Base-by-base conservation (phyloP, 2,888 invertebrate genomes). In the Dryobota labecula region DNA sequence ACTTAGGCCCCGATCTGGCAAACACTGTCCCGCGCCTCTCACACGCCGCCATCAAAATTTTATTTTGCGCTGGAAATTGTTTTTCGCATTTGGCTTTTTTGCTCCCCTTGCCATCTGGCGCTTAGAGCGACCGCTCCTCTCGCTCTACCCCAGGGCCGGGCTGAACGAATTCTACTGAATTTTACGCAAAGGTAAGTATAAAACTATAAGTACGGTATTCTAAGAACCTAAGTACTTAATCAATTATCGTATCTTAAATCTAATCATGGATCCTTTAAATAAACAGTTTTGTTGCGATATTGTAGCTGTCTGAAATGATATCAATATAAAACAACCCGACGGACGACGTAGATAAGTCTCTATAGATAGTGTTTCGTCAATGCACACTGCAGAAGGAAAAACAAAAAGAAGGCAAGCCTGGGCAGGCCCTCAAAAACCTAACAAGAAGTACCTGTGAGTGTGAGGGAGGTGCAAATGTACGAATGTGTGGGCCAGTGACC, bases 401-500 rank as follows among this genome's bases (percentile, higher is more conserved):
- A 18, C 27, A 66, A 41, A n/a, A 41, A 8, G 6, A n/a, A 38
- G 20, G 24, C 2, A 36, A n/a, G 15, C 1, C 5, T 30, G 49
- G 36, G 24, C 38, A 47, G 41, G 33, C 15, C 15, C 18, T n/a
- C 13, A 30, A 49, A 69, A 57, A 20, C 2, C 6, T 20, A 75
- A 45, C 20, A n/a, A 70, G 49, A 47, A 20, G 56, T 60, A 24
- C 36, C 27, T n/a, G 13, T 47, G 18, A n/a, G 6, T 27, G 49
- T 63, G 30, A 47, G 61, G 47, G 30, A 47, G 61, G 47, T 70
- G 64, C 53, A 65, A 70, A 76, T 67, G 67, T 76, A 68, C 56
- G 27, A 71, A 77, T 70, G 71, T 65, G 78, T 66, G 67, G 84
- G 78, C 84, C 82, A 86, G 77, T 85, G 87, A 86, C 86, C 86